phyloP scores from a whole-genome alignment of 1,140 invertebrate genomes.

The Leptinotarsa defecta region DNA sequence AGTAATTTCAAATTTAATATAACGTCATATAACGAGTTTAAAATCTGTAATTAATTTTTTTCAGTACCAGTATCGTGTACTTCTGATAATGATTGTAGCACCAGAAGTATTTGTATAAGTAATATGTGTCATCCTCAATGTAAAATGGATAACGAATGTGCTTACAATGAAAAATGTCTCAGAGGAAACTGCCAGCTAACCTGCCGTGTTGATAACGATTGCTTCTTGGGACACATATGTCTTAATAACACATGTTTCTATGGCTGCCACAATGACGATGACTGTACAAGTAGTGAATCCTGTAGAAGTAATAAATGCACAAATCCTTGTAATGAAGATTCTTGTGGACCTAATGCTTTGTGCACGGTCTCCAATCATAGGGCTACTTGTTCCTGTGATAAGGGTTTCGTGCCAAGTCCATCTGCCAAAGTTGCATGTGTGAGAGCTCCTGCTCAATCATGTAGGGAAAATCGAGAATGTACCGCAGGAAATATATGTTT shows the following conservation, averaged over 20 bases:
- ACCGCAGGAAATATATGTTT: constrained; percentile 70
- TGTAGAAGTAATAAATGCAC: constrained; percentile 79
- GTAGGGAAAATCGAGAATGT: constrained; percentile 76
- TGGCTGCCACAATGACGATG: constrained; percentile 84
- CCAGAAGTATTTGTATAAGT: constrained; percentile 70
- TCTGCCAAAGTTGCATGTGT: constrained; percentile 82
- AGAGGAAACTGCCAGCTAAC: constrained; percentile 81
- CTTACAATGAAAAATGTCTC: constrained; percentile 88
- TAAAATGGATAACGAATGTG: constrained; percentile 78
- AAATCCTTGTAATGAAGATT: constrained; percentile 76
- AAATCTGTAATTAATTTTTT: constrained; percentile 32
- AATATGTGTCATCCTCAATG: constrained; percentile 80
- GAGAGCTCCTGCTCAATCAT: constrained; percentile 71
- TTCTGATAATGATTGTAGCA: constrained; percentile 69
- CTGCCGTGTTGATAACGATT: constrained; percentile 87
- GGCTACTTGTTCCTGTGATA: constrained; percentile 77
- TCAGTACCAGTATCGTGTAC: constrained; percentile 78
- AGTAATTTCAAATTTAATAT: not conserved
- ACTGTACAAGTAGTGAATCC: constrained; percentile 81
- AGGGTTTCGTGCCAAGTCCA: constrained; percentile 81
- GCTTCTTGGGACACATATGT: constrained; percentile 88
- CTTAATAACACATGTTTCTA: constrained; percentile 81
- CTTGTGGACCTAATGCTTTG: constrained; percentile 82
- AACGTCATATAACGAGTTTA: not conserved
- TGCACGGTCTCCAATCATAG: constrained; percentile 82